phyloP scores from a whole-genome alignment of 1,140 invertebrate species.

The Drosophila prosaltans region DNA sequence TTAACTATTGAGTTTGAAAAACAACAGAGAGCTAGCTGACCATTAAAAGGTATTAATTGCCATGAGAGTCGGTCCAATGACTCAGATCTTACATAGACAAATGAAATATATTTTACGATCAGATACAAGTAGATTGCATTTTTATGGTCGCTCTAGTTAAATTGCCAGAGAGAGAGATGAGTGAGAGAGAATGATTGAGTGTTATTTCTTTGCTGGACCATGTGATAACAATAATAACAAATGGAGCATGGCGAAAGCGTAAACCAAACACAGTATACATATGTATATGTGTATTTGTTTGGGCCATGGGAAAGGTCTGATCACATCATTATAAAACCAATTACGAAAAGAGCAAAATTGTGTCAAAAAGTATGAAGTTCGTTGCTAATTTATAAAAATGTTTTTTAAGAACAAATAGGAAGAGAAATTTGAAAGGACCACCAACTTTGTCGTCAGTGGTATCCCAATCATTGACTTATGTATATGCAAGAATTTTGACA shows the following conservation, averaged over 20 bases:
- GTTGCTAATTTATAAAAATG: too few relatives aligned
- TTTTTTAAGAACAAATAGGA: too few relatives aligned
- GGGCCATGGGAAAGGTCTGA: conserved; percentile 23
- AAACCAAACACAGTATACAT: conserved; percentile 21
- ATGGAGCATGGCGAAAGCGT: conserved; percentile 62
- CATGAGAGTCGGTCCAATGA: conserved; percentile 15
- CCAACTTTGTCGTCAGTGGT: too few relatives aligned
- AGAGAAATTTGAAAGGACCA: too few relatives aligned
- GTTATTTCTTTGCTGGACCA: conserved; percentile 19
- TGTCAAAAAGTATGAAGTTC: not conserved
- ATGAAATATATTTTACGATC: not conserved
- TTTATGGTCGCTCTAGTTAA: conserved; percentile 56
- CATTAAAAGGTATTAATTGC: conserved; percentile 60
- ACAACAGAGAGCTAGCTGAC: conserved; percentile 15
- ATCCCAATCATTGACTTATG: too few relatives aligned
- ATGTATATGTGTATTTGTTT: conserved; percentile 15
- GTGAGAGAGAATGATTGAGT: conserved; percentile 34
- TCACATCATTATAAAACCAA: not conserved
- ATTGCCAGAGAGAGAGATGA: conserved; percentile 22
- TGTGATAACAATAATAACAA: conserved; percentile 49
- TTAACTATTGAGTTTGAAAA: conserved; percentile 59
- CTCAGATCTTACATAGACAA: not conserved
- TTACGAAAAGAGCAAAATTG: not conserved
- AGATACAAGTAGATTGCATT: conserved; percentile 36
- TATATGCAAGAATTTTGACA: too few relatives aligned